Evolutionary conservation across 2,113 vertebrate genomes (phyloP).

Genomic region (Hipposideros armiger): DNA sequence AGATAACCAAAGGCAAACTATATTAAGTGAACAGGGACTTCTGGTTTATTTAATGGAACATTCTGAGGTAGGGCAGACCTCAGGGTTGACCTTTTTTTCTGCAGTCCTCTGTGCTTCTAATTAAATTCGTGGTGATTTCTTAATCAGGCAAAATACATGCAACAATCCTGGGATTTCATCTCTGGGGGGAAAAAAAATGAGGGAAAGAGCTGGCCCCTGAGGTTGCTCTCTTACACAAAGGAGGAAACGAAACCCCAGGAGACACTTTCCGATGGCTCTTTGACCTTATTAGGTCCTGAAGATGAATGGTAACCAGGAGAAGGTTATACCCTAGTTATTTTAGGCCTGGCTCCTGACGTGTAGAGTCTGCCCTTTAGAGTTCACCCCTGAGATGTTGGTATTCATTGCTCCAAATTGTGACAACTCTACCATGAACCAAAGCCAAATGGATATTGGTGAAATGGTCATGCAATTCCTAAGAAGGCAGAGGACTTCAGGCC

Average conservation of each 20-base stretch:
- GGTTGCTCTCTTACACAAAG: background rate
- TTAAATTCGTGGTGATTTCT: background rate
- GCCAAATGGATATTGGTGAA: background rate
- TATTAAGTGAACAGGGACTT: background rate
- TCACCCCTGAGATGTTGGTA: background rate
- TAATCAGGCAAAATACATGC: background rate
- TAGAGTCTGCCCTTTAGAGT: background rate
- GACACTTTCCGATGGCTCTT: background rate
- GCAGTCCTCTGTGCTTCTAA: background rate
- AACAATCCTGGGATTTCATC: background rate
- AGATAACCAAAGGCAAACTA: background rate
- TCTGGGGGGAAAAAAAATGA: background rate
- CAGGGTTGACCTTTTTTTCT: background rate
- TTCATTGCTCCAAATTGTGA: background rate
- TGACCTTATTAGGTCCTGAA: background rate
- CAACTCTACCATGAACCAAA: background rate
- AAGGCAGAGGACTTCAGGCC: background rate
- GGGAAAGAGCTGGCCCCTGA: background rate
- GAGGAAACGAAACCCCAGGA: background rate
- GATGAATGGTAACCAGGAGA: background rate
- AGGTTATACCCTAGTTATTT: background rate
- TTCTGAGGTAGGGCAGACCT: background rate
- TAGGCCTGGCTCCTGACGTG: background rate
- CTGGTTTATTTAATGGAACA: background rate
- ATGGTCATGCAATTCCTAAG: background rate